phyloP scores from a whole-genome alignment of 2,797 vertebrate species.

The Pseudochromis fuscus region DNA sequence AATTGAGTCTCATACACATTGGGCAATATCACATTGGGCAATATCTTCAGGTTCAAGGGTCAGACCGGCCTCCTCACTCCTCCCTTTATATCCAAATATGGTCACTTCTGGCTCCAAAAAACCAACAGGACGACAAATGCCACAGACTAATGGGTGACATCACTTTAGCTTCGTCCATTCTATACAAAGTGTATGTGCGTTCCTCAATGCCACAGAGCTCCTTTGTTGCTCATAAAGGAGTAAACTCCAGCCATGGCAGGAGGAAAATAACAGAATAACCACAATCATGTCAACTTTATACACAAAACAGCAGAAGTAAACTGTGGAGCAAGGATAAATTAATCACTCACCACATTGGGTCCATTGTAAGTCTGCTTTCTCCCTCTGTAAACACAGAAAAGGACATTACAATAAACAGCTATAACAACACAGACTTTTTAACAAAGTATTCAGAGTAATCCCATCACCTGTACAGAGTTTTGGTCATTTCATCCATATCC shows the following conservation, averaged over 20 bases:
- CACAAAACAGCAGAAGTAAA: not conserved
- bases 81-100: no score
- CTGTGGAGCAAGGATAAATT: not conserved
- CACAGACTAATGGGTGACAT: no score
- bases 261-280: not conserved
- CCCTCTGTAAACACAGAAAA: constrained; percentile 70
- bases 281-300: not conserved
- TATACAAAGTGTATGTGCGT: no score
- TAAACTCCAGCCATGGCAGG: not conserved
- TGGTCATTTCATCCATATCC: constrained; percentile 87
- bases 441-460: not conserved
- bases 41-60: no score
- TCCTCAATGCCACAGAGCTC: no score
- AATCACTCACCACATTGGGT: constrained; percentile 75
- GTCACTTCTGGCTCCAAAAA: no score
- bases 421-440: not conserved
- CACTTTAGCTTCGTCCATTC: no score
- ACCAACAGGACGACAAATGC: no score
- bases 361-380: constrained; percentile 81
- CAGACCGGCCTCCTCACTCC: no score
- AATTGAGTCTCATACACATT: no score
- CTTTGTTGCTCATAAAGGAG: no score
- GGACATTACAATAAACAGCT: not conserved
- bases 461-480: constrained; percentile 67
- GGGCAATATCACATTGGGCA: no score